These are phyloP conservation scores for Catharus bicknelli DNA, from an alignment of 2,113 vertebrate species.

Conservation along the genomic window DNA sequence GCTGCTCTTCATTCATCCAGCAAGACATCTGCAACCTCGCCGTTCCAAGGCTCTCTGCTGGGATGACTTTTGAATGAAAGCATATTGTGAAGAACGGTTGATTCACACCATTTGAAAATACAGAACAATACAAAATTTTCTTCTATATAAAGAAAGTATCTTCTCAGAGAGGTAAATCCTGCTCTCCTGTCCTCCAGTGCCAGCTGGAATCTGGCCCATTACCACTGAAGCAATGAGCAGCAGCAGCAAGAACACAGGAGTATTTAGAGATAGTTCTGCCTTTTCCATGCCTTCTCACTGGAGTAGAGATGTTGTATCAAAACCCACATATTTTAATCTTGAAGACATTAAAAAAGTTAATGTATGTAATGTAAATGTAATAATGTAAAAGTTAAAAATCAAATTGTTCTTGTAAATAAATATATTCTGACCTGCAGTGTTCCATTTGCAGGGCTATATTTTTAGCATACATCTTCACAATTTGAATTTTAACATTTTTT, in stretches of 20 bases:
- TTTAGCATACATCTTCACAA: background rate
- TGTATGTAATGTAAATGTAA: background rate
- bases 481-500: background rate
- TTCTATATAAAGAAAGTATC: background rate
- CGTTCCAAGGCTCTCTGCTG: background rate
- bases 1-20: background rate
- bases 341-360: background rate
- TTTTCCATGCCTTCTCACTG: background rate
- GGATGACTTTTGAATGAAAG: background rate
- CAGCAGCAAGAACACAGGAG: background rate
- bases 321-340: background rate
- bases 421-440: background rate
- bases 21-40: background rate
- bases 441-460: background rate
- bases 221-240: background rate
- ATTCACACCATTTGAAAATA: background rate
- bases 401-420: background rate
- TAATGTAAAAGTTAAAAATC: background rate
- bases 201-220: rapidly evolving
- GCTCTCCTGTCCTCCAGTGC: background rate
- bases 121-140: background rate
- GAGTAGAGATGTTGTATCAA: background rate
- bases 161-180: background rate
- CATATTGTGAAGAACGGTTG: background rate
- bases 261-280: background rate